Percentiles rank a stretch among this genome's conserved stretches.
Evolutionary conservation across 2,888 invertebrate genomes (phyloP).

Genomic region (Lacanobia oleracea): DNA sequence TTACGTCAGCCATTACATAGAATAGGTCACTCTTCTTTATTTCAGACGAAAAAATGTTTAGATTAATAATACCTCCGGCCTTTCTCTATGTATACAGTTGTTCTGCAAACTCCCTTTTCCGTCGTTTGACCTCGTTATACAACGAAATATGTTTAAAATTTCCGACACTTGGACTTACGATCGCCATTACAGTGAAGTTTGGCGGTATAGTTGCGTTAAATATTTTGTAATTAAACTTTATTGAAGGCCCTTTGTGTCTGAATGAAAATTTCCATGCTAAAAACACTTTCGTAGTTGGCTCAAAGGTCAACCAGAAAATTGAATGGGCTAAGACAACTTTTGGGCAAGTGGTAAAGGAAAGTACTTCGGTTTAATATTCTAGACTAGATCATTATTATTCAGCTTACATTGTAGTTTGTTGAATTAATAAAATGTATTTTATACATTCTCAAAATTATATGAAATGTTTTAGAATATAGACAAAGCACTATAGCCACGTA

Average conservation of each 20-base stretch:
- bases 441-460: background rate
- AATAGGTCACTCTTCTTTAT: slow-evolving; percentile 75
- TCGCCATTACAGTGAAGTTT: slow-evolving; percentile 62
- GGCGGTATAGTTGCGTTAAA: slow-evolving; percentile 57
- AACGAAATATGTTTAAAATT: slow-evolving; percentile 64
- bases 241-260: slow-evolving; percentile 39
- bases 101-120: slow-evolving; percentile 59
- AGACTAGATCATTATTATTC: background rate
- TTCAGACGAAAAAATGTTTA: slow-evolving; percentile 73
- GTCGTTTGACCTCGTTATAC: slow-evolving; percentile 61
- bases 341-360: slow-evolving; percentile 4
- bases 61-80: slow-evolving; percentile 78
- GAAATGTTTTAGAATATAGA: background rate
- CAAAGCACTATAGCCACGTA: slow-evolving; percentile 17
- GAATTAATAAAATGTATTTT: slow-evolving; percentile 11
- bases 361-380: slow-evolving; percentile 11
- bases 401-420: background rate
- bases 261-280: slow-evolving; percentile 46
- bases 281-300: slow-evolving; percentile 41
- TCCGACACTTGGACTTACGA: slow-evolving; percentile 61
- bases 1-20: slow-evolving; percentile 78
- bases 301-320: slow-evolving; percentile 41
- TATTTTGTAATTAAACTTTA: slow-evolving; percentile 66
- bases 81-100: slow-evolving; percentile 57
- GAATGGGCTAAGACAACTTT: slow-evolving; percentile 20